Conservation (phyloP, 1,140 invertebrate species). For the Augochlora pura region DNA sequence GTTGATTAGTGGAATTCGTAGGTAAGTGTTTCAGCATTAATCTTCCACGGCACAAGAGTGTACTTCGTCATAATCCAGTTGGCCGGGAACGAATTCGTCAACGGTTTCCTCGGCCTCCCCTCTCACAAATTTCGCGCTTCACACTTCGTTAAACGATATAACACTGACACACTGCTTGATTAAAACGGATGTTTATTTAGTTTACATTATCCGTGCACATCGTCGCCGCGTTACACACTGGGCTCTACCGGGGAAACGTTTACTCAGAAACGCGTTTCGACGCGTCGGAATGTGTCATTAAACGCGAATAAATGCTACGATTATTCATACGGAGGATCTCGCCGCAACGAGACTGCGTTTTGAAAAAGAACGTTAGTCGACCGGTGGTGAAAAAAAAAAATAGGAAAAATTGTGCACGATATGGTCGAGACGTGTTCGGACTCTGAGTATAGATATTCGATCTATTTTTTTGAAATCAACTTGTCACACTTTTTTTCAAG, state of each 20-base stretch:
- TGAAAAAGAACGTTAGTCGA: not conserved
- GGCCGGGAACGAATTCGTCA: slow-evolving; percentile 3
- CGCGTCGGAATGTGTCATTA: not conserved
- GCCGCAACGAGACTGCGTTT: not conserved
- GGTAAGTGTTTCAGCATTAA: not conserved
- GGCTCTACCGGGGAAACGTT: not conserved
- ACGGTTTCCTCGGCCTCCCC: not conserved
- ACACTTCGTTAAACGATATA: slow-evolving; percentile 31
- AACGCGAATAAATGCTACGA: not conserved
- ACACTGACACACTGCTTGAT: slow-evolving; percentile 31
- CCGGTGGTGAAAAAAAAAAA: not conserved
- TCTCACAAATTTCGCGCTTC: not conserved
- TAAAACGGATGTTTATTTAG: slow-evolving; percentile 20
- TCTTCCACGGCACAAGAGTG: not conserved
- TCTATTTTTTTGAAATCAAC: too few relatives aligned
- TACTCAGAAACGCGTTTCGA: not conserved
- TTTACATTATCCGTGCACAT: not conserved
- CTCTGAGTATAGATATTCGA: too few relatives aligned
- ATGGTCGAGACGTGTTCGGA: too few relatives aligned
- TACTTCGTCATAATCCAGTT: slow-evolving; percentile 7
- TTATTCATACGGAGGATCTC: not conserved
- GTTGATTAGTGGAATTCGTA: not conserved
- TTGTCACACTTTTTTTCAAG: too few relatives aligned
- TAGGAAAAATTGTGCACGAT: not conserved
- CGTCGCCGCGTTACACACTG: not conserved